Base-by-base conservation (phyloP, 2,888 invertebrate genomes). In the Schrankia costaestrigalis region DNA sequence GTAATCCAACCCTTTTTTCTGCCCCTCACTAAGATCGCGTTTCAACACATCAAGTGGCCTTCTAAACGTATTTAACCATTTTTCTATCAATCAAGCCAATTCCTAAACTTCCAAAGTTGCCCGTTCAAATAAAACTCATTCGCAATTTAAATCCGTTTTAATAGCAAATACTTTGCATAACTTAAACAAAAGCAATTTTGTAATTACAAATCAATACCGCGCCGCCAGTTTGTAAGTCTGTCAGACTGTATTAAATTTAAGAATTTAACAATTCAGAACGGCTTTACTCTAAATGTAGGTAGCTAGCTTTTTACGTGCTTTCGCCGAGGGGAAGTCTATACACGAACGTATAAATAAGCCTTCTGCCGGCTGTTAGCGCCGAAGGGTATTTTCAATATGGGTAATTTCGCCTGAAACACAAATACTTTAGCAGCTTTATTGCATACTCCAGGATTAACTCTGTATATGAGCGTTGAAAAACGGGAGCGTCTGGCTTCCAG, bases 371-470 rank as follows among this genome's bases (percentile, higher is more conserved):
- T 78, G 78, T 79, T 82, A 80, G 81, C 78, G 71, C 71, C 71
- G 80, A 79, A 79, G 82, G 83, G 84, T 82, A 84, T 83, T 84
- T 84, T 82, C 86, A 84, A 85, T 86, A 84, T 83, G 83, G 86
- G 84, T 84, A 84, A 86, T 86, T 84, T 86, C 70, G 79, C 77
- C 65, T 74, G 77, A 71, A 81, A 80, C 78, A 78, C 80, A 83
- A 85, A 85, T 85, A 82, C 80, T 84, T 83, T 78, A 77, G 77
- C 74, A 77, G 81, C 79, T 83, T 83, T 84, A 84, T 84, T 86
- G 82, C 83, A 80, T 83, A 79, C 79, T 80, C 71, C 68, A 68
- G 85, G 86, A 86, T 86, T 86, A 86, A 79, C 78, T 82, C 71
- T 68, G 74, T 79, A 80, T 81, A 82, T 81, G 82, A 78, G 71